Base-by-base conservation (phyloP, 2,113 vertebrate genomes). In the Acanthochromis polyacanthus region DNA sequence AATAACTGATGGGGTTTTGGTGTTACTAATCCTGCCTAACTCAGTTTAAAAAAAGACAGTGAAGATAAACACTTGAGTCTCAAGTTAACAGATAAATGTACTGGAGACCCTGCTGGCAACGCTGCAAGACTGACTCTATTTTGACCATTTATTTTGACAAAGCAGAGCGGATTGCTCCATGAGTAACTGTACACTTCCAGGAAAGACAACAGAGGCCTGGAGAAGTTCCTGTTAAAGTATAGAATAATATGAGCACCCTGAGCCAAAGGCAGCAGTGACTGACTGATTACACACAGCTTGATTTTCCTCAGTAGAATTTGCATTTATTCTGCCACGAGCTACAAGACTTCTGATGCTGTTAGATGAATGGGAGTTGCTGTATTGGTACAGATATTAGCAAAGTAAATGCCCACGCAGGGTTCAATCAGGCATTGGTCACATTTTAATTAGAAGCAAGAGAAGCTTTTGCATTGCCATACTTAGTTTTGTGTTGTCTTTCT, bases 211-310 rank as follows among this genome's bases (percentile, higher is more conserved):
- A 43, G 75, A 62, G 65, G 75, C 51, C 75, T 75, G 56, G 67
- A 69, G 65, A 77, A 48, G 57, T 71, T 75, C 48, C 57, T 81
- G 69, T 78, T 68, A 73, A 73, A 84, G 57, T 63, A 70, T 52
- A 19, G 36, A 63, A 81, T 70, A 58, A 53, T 69, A 70, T 1
- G 1, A 75, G 19, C 60, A 52, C 40, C 38, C 55, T 22, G 48
- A 85, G 75, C 60, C 70, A 38, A 67, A 74, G 70, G 75, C 65
- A 74, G 43, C 70, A 66, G 5, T 36, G 50, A 38, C 53, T 64
- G 56, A 62, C 73, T 70, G 36, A 16, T 36, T 60, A 38, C n/a
- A 72, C 20, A 40, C 3, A 38, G 22, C 17, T 60, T 61, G 48
- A 69, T 64, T 71, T 69, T 65, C 51, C 62, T 72, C 22, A 36